Evolutionary conservation across 2,888 invertebrate species (phyloP).

Genomic region (Lithophane leautieri): DNA sequence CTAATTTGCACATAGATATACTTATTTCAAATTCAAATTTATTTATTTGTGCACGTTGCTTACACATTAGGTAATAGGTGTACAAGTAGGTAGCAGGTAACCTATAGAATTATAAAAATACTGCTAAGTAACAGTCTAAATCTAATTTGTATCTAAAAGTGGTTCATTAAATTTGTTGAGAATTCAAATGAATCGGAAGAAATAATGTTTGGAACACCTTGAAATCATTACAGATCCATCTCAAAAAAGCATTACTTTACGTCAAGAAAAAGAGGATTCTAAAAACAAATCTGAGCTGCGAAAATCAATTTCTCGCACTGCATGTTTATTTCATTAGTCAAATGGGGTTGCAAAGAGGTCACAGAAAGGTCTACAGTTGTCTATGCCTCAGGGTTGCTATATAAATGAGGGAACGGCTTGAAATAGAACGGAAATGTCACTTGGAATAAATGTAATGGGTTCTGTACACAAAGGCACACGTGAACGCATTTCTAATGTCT

Average conservation of each 20-base stretch:
- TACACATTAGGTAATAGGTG: too few species aligned
- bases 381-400: constrained; percentile 53
- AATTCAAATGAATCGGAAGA: constrained; percentile 33
- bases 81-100: too few species aligned
- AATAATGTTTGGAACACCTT: constrained; percentile 41
- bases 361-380: constrained; percentile 59
- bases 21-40: too few species aligned
- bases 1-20: too few species aligned
- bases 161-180: constrained; percentile 15
- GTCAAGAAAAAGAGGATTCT: constrained; percentile 31
- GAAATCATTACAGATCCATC: constrained; percentile 38
- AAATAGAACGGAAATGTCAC: constrained; percentile 60
- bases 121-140: too few species aligned
- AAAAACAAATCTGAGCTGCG: constrained; percentile 37
- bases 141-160: background rate
- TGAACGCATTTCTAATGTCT: constrained; percentile 37
- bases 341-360: constrained; percentile 70
- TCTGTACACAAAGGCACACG: constrained; percentile 27
- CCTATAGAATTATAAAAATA: too few species aligned
- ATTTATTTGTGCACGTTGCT: too few species aligned
- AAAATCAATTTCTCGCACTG: constrained; percentile 42
- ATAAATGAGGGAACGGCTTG: constrained; percentile 47
- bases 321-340: constrained; percentile 71
- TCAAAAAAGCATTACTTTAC: constrained; percentile 38
- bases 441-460: constrained; percentile 43